A percentile compares a stretch with the other conserved stretches of the same genome.
phyloP scores from a whole-genome alignment of 2,797 vertebrate genomes.

The Pipistrellus nathusii region DNA sequence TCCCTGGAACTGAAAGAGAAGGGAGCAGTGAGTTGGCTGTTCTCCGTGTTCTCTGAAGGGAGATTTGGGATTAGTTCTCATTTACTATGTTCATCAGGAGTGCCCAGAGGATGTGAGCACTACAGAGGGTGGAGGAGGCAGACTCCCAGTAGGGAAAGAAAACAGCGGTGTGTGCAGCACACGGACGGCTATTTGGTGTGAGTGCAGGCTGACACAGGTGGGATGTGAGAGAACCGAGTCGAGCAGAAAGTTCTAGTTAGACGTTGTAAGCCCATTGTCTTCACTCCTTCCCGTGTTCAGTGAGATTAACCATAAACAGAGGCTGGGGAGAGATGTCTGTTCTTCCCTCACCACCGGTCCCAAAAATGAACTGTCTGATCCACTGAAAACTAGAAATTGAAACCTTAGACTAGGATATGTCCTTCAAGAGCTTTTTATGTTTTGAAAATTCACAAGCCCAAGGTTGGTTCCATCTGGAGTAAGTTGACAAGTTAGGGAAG shows the following conservation, averaged over 20 bases:
- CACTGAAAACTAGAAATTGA: slow-evolving; percentile 50
- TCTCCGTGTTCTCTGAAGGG: background rate
- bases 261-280: background rate
- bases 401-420: slow-evolving; percentile 27
- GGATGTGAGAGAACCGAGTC: background rate
- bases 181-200: background rate
- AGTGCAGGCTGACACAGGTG: background rate
- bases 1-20: slow-evolving; percentile 15
- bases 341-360: background rate
- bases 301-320: background rate
- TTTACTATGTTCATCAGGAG: background rate
- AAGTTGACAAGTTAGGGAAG: slow-evolving; percentile 9
- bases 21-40: background rate
- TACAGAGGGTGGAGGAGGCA: background rate
- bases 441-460: slow-evolving; percentile 57
- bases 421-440: slow-evolving; percentile 55
- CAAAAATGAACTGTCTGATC: background rate
- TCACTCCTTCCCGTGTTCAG: background rate
- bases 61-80: background rate
- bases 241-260: background rate
- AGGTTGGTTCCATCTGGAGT: slow-evolving; percentile 51
- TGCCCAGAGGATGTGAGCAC: background rate
- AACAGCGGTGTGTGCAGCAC: background rate
- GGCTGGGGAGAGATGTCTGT: background rate
- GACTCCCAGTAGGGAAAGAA: background rate